Base-by-base conservation (phyloP, 2,113 vertebrate species). In the Athene cunicularia region DNA sequence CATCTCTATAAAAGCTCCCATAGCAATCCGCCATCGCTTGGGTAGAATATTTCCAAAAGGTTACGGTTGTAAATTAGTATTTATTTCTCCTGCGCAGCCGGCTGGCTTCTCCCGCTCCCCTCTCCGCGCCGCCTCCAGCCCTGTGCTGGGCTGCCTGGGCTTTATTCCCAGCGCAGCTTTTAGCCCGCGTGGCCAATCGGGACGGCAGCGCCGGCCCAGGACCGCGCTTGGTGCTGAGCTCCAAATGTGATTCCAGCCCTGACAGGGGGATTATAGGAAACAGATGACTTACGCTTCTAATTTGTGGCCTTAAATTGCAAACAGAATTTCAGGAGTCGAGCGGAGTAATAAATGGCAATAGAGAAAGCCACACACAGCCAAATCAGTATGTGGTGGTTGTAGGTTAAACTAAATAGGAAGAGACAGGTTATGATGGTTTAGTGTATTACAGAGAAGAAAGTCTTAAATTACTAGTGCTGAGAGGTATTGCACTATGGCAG, bases 221-320 rank as follows among this genome's bases (percentile, higher is more conserved):
- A 98, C 98, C 98, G 73, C 82, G 95, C 97, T 98, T 85, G 96
- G 98, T 98, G 98, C 97, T 98, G 94, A 98, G 98, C 99, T 99
- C 98, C 98, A 98, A 99, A 98, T 98, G 98, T 91, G 98, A 98
- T 99, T 98, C 97, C 98, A 98, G 98, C 98, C 98, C 99, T 99
- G 99, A 99, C 99, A 99, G 98, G 98, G 98, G 99, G 99, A 99
- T 99, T 99, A 99, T 99, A 98, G 98, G 98, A 99, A 99, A 99
- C 99, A 99, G 99, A 99, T 99, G 99, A 99, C 98, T 99, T 99
- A 99, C 99, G 99, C 98, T 99, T 99, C 99, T 99, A 99, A 99
- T 99, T 99, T 99, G 99, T 98, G 98, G 99, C 98, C 98, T 99
- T 99, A 99, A 99, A 99, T 99, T 99, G 99, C 99, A 99, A 99